These are phyloP conservation scores for Alcedo quadribrachys DNA, from an alignment of 2,797 vertebrate genomes.

Conservation along the genomic window DNA sequence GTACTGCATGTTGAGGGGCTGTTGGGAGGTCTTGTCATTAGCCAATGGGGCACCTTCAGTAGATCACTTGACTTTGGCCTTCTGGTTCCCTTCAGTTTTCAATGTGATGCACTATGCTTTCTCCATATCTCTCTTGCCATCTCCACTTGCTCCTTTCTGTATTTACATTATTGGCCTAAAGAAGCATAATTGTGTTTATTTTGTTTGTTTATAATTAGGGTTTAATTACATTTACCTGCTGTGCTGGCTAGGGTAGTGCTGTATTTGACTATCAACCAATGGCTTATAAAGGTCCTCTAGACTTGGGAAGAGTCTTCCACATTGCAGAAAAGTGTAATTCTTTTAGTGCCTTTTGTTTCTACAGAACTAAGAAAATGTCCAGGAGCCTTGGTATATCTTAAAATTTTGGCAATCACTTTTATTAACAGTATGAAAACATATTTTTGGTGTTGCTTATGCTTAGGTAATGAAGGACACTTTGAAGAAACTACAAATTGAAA, in stretches of 20 bases:
- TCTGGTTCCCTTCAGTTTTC: not conserved
- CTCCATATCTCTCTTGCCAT: not conserved
- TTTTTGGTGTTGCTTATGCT: not conserved
- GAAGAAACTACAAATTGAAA: not conserved
- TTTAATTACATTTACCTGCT: not conserved
- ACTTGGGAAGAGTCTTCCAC: not conserved
- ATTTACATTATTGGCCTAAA: not conserved
- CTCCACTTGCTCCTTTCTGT: not conserved
- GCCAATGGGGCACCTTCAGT: not conserved
- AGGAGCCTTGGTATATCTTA: not conserved
- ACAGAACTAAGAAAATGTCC: not conserved
- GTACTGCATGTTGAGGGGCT: not conserved
- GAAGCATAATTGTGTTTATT: not conserved
- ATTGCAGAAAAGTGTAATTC: not conserved
- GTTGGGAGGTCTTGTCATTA: not conserved
- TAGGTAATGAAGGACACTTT: not conserved
- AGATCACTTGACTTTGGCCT: not conserved
- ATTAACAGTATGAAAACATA: not conserved
- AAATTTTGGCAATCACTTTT: not conserved
- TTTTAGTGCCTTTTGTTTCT: not conserved
- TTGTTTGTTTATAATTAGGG: not conserved
- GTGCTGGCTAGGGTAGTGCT: not conserved
- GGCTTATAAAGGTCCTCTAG: not conserved
- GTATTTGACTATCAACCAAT: not conserved
- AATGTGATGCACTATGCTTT: not conserved